Evolutionary conservation across 2,113 vertebrate species (phyloP).

Genomic region (Sclerurus mexicanus): DNA sequence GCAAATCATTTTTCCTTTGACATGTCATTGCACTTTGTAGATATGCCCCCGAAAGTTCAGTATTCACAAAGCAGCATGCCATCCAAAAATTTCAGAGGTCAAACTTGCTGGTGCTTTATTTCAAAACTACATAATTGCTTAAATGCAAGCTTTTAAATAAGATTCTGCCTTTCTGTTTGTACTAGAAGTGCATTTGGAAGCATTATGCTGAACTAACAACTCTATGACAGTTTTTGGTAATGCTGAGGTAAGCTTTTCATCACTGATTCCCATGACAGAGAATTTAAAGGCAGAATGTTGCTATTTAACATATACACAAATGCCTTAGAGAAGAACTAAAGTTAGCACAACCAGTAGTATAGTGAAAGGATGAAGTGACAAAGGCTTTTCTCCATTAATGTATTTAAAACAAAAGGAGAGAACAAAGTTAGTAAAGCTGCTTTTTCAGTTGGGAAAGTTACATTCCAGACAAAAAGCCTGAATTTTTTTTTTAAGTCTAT

Average conservation of each 20-base stretch:
- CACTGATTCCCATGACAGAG: not conserved
- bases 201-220: not conserved
- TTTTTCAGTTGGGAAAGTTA: not conserved
- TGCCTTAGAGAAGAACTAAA: not conserved
- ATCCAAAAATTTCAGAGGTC: not conserved
- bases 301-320: not conserved
- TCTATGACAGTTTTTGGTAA: not conserved
- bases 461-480: not conserved
- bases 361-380: not conserved
- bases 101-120: not conserved
- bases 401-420: not conserved
- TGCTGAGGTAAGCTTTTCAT: not conserved
- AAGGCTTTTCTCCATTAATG: not conserved
- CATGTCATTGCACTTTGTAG: not conserved
- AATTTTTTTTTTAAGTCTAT: not conserved
- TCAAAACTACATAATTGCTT: not conserved
- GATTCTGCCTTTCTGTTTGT: not conserved
- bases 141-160: not conserved
- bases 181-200: not conserved
- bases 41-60: not conserved
- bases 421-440: not conserved
- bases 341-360: not conserved
- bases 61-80: not conserved
- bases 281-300: not conserved
- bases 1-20: not conserved